Evolutionary conservation across 2,888 invertebrate genomes (phyloP), one percentile per base, ranked within the genome.

Genomic region (Erebia palarica): DNA sequence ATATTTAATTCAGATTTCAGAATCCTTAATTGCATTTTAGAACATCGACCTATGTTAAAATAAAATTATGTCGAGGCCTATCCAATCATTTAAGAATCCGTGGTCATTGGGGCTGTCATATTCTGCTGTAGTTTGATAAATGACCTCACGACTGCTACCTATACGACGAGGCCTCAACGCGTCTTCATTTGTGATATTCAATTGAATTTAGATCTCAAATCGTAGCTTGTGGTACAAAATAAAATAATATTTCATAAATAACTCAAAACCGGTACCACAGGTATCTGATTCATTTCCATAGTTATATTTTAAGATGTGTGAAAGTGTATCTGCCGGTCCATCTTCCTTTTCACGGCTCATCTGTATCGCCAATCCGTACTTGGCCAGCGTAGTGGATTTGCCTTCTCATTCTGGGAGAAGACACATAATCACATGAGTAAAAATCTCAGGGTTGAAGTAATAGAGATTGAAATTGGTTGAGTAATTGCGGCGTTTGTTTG

Each of bases 161-260:
- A 81, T 76, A 76, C 73, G 76, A 76, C 78, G 77, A 79, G 78
- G 78, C 76, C 79, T 81, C 81, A 81, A 85, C 84, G 79, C 85
- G 82, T 89, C 89, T 90, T 89, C 87, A 88, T 89, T 87, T 89
- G 82, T 85, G 86, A 86, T 90, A 88, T 90, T 88, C 88, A 86
- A 88, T 84, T 83, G 82, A 78, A 85, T 84, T 83, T 83, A 82
- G 85, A 88, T 85, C 84, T 86, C 74, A 63, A 69, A 75, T 71
- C 65, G 36, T 69, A 68, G 67, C n/a, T 53, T 71, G 47, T 73
- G 75, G 75, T 71, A 67, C 71, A 75, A 71, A 60, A 18, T 14
- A 55, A 65, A 65, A 44, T 63, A 49, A 49, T 14, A 18, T 49
- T 49, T 14, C 14, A 49, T 18, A 18, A 16, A 47, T n/a, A 9